Percentiles rank a stretch among this genome's conserved stretches.
Conservation (phyloP, 2,113 vertebrate genomes). For the Microcebus lehilahytsara region DNA sequence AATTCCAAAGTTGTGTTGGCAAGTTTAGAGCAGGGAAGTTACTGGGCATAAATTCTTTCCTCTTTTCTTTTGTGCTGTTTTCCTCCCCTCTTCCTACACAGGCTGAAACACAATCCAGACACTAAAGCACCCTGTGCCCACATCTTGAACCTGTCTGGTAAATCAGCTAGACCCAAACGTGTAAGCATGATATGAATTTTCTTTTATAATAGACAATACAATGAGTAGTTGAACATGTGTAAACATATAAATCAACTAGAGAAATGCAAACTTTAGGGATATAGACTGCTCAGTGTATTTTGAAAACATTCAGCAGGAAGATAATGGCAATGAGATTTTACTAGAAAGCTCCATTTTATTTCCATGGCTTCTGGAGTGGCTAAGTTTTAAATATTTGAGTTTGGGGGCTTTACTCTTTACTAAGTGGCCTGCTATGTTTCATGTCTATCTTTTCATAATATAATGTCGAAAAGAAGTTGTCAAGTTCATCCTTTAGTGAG, state of each 20-base stretch:
- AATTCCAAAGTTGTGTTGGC: not conserved
- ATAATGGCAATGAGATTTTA: constrained; percentile 53
- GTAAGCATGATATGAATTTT: not conserved
- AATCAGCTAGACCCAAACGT: not conserved
- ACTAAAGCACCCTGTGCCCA: not conserved
- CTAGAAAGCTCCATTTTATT: constrained; percentile 55
- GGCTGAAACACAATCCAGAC: not conserved
- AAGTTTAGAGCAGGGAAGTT: not conserved
- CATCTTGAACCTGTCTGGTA: constrained; percentile 5
- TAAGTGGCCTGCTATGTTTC: not conserved
- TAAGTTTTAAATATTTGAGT: constrained; percentile 66
- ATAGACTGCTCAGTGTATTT: constrained; percentile 33
- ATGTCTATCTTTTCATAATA: constrained; percentile 47
- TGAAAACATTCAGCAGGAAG: constrained; percentile 61
- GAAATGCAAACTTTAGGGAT: constrained; percentile 41
- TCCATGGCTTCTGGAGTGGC: constrained; percentile 61
- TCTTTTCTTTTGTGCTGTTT: not conserved
- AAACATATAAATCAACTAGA: constrained; percentile 55
- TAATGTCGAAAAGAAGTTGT: constrained; percentile 12
- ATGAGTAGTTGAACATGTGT: constrained; percentile 39
- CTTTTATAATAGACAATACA: constrained; percentile 37
- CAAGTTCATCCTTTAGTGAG: not conserved
- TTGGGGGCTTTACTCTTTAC: constrained; percentile 30
- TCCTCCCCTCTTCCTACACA: not conserved
- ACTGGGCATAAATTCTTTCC: not conserved